Evolutionary conservation across 2,888 invertebrate genomes (phyloP).

Genomic region (Argyresthia goedartella): DNA sequence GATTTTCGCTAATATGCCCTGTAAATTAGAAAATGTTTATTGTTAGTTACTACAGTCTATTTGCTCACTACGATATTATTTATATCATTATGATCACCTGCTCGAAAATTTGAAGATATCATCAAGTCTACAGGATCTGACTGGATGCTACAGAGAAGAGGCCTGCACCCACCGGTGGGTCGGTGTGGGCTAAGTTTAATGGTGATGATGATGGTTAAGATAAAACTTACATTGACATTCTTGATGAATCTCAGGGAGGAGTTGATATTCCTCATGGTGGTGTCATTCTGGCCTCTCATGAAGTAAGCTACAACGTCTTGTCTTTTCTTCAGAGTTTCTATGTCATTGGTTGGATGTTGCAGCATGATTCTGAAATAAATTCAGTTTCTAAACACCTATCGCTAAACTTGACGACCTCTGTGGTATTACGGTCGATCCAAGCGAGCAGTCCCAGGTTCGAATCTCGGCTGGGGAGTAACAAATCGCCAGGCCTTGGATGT

Average conservation of each 20-base stretch:
- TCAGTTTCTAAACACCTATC: too few species aligned
- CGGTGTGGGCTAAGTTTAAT: too few species aligned
- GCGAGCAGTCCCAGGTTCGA: too few species aligned
- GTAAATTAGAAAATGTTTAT: conserved; percentile 15
- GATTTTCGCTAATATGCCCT: conserved; percentile 76
- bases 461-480: too few species aligned
- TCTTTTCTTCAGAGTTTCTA: conserved; percentile 70
- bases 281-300: conserved; percentile 70
- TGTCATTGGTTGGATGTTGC: conserved; percentile 77
- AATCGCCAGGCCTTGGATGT: too few species aligned
- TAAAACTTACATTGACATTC: conserved; percentile 69
- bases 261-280: conserved; percentile 73
- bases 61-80: too few species aligned
- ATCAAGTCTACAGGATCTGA: neutral
- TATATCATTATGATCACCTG: too few species aligned
- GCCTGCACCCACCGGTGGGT: too few species aligned
- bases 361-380: conserved; percentile 72
- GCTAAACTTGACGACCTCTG: too few species aligned
- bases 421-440: too few species aligned
- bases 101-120: neutral
- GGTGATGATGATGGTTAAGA: too few species aligned
- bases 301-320: conserved; percentile 80
- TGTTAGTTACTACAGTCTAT: too few species aligned
- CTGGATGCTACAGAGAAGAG: neutral
- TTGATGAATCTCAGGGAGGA: conserved; percentile 73